A percentile compares a stretch with the other conserved stretches of the same genome.
Conservation (phyloP, 1,140 invertebrate genomes). For the Vanessa tameamea region DNA sequence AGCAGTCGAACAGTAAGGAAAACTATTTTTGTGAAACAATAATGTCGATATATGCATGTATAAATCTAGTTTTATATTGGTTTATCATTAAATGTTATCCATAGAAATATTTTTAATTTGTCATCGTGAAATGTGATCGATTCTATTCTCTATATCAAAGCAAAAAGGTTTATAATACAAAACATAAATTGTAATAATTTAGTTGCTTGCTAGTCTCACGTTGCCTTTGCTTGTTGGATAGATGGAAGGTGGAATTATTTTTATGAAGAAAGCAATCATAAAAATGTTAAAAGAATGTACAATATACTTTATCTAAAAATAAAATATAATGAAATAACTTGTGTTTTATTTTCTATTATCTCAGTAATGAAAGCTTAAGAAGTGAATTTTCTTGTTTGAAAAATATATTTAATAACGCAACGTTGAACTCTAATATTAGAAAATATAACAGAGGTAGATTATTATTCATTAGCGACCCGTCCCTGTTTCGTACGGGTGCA, state of each 20-base stretch:
- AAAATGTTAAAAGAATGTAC: slow-evolving; percentile 56
- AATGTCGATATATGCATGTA: neutral
- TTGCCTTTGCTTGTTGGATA: slow-evolving; percentile 49
- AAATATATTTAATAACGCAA: too few species aligned
- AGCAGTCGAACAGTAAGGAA: neutral
- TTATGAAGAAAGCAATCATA: slow-evolving; percentile 56
- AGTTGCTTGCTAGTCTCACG: slow-evolving; percentile 53
- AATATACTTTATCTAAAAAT: slow-evolving; percentile 53
- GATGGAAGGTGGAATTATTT: slow-evolving; percentile 51
- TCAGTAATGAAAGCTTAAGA: neutral
- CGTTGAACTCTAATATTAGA: too few species aligned
- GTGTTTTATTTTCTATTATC: slow-evolving; percentile 1
- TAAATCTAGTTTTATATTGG: slow-evolving; percentile 14
- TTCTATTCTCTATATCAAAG: slow-evolving; percentile 13
- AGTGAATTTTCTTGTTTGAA: too few species aligned
- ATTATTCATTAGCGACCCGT: too few species aligned
- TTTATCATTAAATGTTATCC: slow-evolving; percentile 13
- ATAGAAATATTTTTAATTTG: slow-evolving; percentile 1
- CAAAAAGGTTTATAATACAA: slow-evolving; percentile 10
- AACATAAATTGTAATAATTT: slow-evolving; percentile 4
- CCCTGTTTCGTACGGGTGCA: too few species aligned
- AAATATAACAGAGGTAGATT: too few species aligned
- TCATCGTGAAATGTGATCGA: slow-evolving; percentile 20
- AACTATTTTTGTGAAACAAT: slow-evolving; percentile 10
- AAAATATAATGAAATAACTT: slow-evolving; percentile 52